phyloP scores from a whole-genome alignment of 2,797 vertebrate species.

The Chanos chanos region DNA sequence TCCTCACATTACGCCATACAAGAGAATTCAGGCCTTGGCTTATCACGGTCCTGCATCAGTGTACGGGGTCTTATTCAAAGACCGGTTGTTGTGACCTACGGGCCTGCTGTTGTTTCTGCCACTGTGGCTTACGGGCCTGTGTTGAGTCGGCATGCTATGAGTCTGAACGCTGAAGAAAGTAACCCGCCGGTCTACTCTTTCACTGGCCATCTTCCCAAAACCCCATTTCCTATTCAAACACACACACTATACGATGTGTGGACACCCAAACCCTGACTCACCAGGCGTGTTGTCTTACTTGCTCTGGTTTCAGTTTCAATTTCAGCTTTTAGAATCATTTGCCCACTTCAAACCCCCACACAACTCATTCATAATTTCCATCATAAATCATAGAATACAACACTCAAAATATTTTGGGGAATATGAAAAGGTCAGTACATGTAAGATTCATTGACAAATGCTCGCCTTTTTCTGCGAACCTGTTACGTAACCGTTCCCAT shows the following conservation, averaged over 20 bases:
- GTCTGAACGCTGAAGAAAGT: conserved; percentile 33
- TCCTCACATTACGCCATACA: conserved; percentile 44
- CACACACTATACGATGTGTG: conserved; percentile 27
- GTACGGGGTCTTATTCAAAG: neutral
- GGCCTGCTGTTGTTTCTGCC: neutral
- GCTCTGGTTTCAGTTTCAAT: conserved; percentile 51
- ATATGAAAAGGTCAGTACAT: too few relatives aligned
- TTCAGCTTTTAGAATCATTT: conserved; percentile 20
- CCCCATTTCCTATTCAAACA: conserved; percentile 42
- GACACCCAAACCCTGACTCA: conserved; percentile 33
- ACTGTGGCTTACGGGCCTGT: neutral
- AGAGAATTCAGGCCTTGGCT: neutral
- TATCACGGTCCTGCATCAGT: neutral
- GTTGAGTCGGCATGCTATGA: conserved; percentile 1
- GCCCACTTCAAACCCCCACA: conserved; percentile 1
- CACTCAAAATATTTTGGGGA: too few relatives aligned
- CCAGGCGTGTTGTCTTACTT: conserved; percentile 44
- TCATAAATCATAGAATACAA: conserved; percentile 37
- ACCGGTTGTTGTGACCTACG: neutral
- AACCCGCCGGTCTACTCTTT: conserved; percentile 40
- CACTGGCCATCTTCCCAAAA: conserved; percentile 36
- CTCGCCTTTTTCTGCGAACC: too few relatives aligned
- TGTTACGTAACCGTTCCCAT: too few relatives aligned
- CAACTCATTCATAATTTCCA: conserved; percentile 29
- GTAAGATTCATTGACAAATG: too few relatives aligned